Conservation (phyloP, 2,888 invertebrate genomes). For the Philopedon plagiatum region DNA sequence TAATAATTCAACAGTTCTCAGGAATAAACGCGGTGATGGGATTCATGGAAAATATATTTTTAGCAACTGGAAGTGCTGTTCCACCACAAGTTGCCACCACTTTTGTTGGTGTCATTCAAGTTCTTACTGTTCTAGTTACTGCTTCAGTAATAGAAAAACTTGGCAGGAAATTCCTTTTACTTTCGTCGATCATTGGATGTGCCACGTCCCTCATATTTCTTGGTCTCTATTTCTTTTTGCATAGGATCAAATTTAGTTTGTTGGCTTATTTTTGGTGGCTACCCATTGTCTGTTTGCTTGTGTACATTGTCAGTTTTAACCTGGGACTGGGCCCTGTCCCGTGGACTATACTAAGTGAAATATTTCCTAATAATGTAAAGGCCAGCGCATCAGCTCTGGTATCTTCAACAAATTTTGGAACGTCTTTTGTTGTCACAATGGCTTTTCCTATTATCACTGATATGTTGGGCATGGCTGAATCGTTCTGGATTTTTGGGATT, state of each 20-base stretch:
- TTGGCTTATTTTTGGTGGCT: conserved; percentile 74
- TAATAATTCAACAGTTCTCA: conserved; percentile 86
- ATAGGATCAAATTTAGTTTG: conserved; percentile 29
- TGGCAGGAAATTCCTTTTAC: conserved; percentile 76
- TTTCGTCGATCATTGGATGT: conserved; percentile 78
- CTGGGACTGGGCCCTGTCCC: conserved; percentile 81
- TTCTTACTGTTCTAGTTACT: conserved; percentile 76
- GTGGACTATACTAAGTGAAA: conserved; percentile 87
- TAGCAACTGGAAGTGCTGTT: conserved; percentile 76
- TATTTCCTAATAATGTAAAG: conserved; percentile 78
- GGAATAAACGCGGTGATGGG: conserved; percentile 86
- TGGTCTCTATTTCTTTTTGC: conserved; percentile 53
- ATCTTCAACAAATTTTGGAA: conserved; percentile 49
- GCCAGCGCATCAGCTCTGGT: conserved; percentile 77
- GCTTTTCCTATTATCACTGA: conserved; percentile 55
- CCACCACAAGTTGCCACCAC: conserved; percentile 78
- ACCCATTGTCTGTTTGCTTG: conserved; percentile 78
- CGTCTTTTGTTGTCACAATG: conserved; percentile 55
- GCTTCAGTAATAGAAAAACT: conserved; percentile 82
- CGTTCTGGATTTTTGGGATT: conserved; percentile 57
- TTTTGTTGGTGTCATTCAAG: conserved; percentile 84
- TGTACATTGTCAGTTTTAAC: conserved; percentile 82
- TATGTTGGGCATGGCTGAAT: conserved; percentile 53
- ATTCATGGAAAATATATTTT: conserved; percentile 80
- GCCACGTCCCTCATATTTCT: conserved; percentile 68